Base-by-base conservation (phyloP, 1,140 invertebrate genomes). In the Camponotus floridanus region DNA sequence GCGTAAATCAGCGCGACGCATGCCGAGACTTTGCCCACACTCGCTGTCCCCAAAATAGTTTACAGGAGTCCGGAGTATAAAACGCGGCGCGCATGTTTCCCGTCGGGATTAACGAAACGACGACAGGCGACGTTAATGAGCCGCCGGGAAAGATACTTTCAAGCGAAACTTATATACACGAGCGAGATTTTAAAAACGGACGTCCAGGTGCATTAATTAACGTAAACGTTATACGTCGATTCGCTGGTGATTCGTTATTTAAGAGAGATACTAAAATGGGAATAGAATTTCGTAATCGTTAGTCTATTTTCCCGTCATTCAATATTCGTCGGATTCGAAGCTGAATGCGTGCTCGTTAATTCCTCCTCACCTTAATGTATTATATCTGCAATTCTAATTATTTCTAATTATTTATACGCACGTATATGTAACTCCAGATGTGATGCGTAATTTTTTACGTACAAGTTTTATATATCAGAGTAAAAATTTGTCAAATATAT, bases 21-120 rank as follows among this genome's bases (percentile, higher is more conserved):
- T 86, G 85, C 86, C 80, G 86, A 92, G 92, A 93, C 86, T 90
- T 91, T 88, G 90, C 86, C 92, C 90, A 88, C 76, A 81, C 85
- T 88, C 85, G 71, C 76, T 87, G 86, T 91, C 87, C 89, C 92
- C 85, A 87, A 93, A 93, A 93, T 92, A 93, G 91, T 92, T 93
- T 92, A 89, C 87, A 86, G 89, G 62, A 89, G 78, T 87, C 59
- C 78, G 55, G 86, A 89, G 83, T 62, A 55, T 88, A 76, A 87
- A 86, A 85, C 57, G 57, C 39, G 80, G 85, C 86, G 86, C 79
- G 83, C 85, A 57, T 61, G 74, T 79, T 89, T 76, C 88, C 48
- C 61, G 87, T 87, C 85, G 88, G 76, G 79, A 80, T 89, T 89
- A 85, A 90, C 74, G 80, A 79, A 80, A 87, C 70, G 88, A 70